These are phyloP conservation scores for Calonectris borealis DNA, from an alignment of 2,113 vertebrate species.

Conservation along the genomic window DNA sequence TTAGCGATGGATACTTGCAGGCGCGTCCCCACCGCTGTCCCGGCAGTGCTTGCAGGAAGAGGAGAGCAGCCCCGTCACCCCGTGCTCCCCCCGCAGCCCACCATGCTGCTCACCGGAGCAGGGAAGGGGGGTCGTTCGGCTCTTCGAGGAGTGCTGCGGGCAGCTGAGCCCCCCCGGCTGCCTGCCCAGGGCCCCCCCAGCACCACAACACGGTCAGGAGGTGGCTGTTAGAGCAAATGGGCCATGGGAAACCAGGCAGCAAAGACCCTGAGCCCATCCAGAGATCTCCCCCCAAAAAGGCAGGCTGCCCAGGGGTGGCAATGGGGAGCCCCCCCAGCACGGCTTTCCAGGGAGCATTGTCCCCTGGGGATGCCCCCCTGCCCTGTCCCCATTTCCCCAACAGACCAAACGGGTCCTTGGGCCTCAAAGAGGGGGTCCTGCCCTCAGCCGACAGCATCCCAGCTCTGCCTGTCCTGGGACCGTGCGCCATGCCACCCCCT, in stretches of 20 bases:
- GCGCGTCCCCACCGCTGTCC: accelerated
- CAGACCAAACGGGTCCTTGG: accelerated
- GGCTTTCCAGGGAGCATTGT: background rate
- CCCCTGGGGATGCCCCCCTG: no score
- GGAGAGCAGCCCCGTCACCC: background rate
- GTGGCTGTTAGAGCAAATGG: background rate
- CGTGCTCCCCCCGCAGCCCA: no score
- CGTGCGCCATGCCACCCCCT: background rate
- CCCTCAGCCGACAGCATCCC: background rate
- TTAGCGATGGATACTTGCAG: background rate
- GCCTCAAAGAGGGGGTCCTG: background rate
- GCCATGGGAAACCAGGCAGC: background rate
- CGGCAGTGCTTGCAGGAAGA: background rate
- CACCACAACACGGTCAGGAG: accelerated
- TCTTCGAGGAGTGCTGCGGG: background rate
- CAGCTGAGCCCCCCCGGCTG: accelerated
- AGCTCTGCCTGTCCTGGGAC: background rate
- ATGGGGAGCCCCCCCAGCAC: no score
- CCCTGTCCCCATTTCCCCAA: background rate
- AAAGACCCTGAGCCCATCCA: background rate
- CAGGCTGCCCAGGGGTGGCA: background rate
- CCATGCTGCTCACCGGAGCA: accelerated
- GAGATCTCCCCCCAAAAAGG: background rate
- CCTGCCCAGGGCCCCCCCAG: background rate
- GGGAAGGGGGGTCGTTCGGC: background rate